Conservation (phyloP, 2,888 invertebrate genomes). For the Andrena bucephala region DNA sequence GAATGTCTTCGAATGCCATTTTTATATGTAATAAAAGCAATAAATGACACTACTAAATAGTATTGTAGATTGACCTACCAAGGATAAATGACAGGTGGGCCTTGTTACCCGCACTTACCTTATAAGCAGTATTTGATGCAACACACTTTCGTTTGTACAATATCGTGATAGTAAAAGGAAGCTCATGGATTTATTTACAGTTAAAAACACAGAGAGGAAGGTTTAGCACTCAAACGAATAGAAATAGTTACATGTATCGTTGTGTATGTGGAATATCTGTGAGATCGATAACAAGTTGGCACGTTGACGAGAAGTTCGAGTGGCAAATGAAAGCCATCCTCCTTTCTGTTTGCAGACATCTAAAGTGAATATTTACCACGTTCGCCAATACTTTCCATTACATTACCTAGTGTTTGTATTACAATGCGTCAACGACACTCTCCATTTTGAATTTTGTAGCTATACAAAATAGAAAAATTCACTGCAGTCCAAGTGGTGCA, state of each 20-base stretch:
- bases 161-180: no score
- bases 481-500: no score
- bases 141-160: no score
- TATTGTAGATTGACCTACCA: no score
- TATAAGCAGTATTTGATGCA: no score
- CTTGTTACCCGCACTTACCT: no score
- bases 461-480: no score
- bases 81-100: no score
- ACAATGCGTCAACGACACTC: background rate
- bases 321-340: constrained; percentile 23
- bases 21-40: no score
- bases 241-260: constrained; percentile 8
- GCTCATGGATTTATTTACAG: background rate
- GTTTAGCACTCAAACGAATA: background rate
- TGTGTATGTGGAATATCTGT: constrained; percentile 2
- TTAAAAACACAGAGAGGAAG: background rate
- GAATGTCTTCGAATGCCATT: no score
- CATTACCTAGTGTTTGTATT: background rate
- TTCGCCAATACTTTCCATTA: constrained; percentile 18
- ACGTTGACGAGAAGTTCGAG: constrained; percentile 29
- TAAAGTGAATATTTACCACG: constrained; percentile 9
- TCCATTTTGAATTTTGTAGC: no score
- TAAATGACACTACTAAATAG: no score
- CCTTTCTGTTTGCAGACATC: constrained; percentile 23
- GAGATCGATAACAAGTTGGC: constrained; percentile 18